phyloP scores from a whole-genome alignment of 2,797 vertebrate genomes.

The Mus minutoides region DNA sequence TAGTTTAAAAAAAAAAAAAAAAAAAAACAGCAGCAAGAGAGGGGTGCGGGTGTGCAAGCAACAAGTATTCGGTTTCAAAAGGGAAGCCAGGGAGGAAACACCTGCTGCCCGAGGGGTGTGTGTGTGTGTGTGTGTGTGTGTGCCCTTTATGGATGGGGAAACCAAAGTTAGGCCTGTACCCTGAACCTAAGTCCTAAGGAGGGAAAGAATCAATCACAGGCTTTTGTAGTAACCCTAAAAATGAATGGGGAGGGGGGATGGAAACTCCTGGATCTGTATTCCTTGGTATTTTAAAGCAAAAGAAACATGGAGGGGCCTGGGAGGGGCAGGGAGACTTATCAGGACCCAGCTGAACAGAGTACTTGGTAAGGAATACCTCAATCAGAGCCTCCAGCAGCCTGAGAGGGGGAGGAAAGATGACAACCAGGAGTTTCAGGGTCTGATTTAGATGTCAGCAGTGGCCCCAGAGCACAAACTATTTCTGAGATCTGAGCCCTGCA shows the following conservation, averaged over 20 bases:
- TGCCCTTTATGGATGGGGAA: background rate
- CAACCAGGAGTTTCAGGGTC: background rate
- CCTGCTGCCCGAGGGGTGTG: constrained; percentile 47
- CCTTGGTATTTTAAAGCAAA: background rate
- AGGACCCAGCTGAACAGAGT: background rate
- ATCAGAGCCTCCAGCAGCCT: background rate
- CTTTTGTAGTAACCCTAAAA: background rate
- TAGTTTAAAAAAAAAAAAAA: background rate
- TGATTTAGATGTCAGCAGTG: background rate
- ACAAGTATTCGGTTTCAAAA: background rate
- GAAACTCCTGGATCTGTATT: background rate
- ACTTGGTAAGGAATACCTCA: background rate
- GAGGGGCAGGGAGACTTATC: background rate
- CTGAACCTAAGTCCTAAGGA: background rate
- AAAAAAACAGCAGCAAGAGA: background rate
- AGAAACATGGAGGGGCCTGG: background rate
- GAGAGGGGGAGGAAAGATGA: background rate
- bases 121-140: too few species aligned
- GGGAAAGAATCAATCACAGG: background rate
- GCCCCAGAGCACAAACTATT: background rate
- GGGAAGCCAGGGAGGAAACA: constrained; percentile 58
- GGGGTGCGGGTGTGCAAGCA: background rate
- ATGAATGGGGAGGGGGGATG: background rate
- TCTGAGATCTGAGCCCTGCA: background rate
- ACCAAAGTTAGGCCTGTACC: background rate